phyloP scores from a whole-genome alignment of 2,113 vertebrate genomes.

The Desmodus rotundus region DNA sequence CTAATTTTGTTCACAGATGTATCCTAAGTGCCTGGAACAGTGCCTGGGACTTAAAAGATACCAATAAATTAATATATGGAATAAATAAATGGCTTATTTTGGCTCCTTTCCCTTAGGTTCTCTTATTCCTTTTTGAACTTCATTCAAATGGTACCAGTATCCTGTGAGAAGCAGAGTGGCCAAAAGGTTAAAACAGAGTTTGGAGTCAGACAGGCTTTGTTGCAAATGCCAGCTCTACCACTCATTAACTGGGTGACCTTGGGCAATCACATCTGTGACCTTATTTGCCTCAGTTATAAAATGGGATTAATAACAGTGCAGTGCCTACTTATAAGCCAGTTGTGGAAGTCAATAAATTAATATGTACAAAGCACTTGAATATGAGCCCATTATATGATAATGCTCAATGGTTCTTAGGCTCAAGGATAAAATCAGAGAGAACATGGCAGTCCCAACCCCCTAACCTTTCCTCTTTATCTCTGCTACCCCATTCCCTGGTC shows the following conservation, averaged over 20 bases:
- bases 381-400: background rate
- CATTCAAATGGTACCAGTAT: background rate
- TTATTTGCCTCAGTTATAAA: background rate
- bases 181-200: background rate
- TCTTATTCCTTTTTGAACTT: background rate
- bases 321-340: background rate
- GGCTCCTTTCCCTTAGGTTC: background rate
- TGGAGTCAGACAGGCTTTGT: background rate
- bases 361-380: background rate
- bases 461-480: background rate
- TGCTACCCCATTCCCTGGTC: background rate
- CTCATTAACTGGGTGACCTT: background rate
- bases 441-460: background rate
- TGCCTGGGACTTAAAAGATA: background rate
- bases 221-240: background rate
- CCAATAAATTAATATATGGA: background rate
- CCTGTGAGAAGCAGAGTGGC: background rate
- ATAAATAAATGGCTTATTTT: background rate
- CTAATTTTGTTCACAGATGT: background rate
- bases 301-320: background rate
- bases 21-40: background rate
- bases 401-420: background rate
- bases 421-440: slow-evolving; percentile 25
- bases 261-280: background rate
- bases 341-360: background rate